A percentile compares a stretch with the other conserved stretches of the same genome.
Conservation (phyloP, 2,888 invertebrate genomes). For the Eilema depressum region DNA sequence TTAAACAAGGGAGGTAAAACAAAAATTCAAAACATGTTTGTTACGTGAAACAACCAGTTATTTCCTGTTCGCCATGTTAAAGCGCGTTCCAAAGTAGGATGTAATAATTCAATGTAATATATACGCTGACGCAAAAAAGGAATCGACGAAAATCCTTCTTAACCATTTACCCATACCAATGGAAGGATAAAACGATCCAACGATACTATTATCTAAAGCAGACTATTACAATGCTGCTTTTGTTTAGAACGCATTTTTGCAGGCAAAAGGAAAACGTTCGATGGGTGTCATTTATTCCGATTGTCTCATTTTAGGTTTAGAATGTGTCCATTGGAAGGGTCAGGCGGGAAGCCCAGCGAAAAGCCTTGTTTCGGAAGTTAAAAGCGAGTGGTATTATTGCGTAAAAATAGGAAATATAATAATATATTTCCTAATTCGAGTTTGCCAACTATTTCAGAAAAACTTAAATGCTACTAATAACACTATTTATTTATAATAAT, state of each 20-base stretch:
- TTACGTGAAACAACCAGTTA: constrained; percentile 47
- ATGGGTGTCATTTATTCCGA: constrained; percentile 60
- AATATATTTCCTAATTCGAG: constrained; percentile 1
- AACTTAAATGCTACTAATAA: no score
- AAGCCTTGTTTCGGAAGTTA: constrained; percentile 29
- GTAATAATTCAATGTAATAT: constrained; percentile 55
- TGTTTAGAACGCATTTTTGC: constrained; percentile 59
- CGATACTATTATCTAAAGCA: constrained; percentile 54
- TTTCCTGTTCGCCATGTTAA: constrained; percentile 40
- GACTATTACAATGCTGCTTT: constrained; percentile 61
- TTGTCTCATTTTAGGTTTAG: constrained; percentile 55
- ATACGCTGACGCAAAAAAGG: constrained; percentile 52
- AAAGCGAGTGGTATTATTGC: constrained; percentile 29
- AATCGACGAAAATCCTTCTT: constrained; percentile 49
- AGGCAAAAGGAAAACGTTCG: constrained; percentile 60
- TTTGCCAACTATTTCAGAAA: background rate
- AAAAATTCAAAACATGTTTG: constrained; percentile 52
- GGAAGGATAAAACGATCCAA: constrained; percentile 42
- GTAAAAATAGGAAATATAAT: constrained; percentile 16
- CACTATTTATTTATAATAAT: no score
- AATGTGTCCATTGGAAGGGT: constrained; percentile 52
- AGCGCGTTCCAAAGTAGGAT: constrained; percentile 37
- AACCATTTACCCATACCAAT: constrained; percentile 41
- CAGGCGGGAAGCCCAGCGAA: constrained; percentile 27
- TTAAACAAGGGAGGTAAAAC: constrained; percentile 2